Conservation (phyloP, 2,797 vertebrate genomes). For the Acipenser ruthenus region DNA sequence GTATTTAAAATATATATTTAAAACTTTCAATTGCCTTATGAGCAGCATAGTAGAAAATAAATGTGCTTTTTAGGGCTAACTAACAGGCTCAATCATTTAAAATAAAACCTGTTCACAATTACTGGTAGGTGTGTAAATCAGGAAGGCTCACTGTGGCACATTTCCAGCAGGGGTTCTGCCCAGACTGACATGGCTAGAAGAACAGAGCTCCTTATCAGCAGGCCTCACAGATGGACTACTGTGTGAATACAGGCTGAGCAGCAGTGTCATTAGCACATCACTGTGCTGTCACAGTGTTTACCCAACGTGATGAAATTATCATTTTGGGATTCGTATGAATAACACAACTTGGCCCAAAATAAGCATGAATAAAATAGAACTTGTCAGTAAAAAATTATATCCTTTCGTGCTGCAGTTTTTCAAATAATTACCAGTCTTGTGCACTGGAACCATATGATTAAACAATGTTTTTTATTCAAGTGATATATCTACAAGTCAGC, state of each 20-base stretch:
- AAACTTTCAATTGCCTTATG: too few species aligned
- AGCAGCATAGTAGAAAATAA: too few species aligned
- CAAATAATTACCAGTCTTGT: constrained; percentile 7
- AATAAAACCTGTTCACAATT: too few species aligned
- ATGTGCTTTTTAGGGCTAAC: too few species aligned
- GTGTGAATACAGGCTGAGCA: not conserved
- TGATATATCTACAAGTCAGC: constrained; percentile 38
- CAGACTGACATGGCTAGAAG: constrained; percentile 5
- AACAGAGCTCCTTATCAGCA: not conserved
- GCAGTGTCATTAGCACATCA: constrained; percentile 7
- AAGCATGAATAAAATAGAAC: constrained; percentile 39
- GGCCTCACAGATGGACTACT: constrained; percentile 2
- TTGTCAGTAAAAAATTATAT: constrained; percentile 49
- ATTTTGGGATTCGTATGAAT: not conserved
- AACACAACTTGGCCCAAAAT: constrained; percentile 22
- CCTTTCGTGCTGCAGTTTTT: constrained; percentile 29
- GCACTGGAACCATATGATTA: constrained; percentile 47
- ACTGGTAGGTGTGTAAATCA: too few species aligned
- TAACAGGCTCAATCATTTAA: too few species aligned
- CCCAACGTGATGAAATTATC: constrained; percentile 9
- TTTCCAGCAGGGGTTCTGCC: not conserved
- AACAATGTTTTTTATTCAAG: constrained; percentile 37
- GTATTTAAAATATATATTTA: too few species aligned
- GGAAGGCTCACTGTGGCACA: too few species aligned
- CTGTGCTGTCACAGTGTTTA: constrained; percentile 8